Conservation (phyloP, 92 coral and sea anemone genomes). For the Paragorgia papillata region DNA sequence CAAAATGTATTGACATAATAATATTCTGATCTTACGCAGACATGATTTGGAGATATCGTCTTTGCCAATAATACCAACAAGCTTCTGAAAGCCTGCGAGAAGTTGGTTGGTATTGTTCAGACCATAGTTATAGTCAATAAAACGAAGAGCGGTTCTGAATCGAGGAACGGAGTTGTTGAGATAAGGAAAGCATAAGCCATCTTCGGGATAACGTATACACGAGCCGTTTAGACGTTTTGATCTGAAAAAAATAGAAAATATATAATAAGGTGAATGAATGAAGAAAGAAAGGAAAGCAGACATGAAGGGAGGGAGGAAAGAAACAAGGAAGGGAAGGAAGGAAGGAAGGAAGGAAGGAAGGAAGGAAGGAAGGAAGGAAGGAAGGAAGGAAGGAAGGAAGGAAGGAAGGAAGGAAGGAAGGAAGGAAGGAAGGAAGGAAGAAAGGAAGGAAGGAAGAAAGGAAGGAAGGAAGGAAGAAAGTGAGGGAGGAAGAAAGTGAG, state of each 20-base stretch:
- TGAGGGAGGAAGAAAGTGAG: no score
- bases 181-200: conserved; percentile 52
- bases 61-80: conserved; percentile 47
- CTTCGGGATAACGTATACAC: conserved; percentile 66
- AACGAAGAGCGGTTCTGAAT: conserved; percentile 64
- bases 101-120: conserved; percentile 61
- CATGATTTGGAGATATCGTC: conserved; percentile 49
- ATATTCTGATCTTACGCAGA: conserved; percentile 50
- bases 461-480: no score
- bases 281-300: background rate
- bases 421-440: no score
- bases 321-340: no score
- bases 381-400: no score
- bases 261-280: background rate
- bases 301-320: background rate
- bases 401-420: no score
- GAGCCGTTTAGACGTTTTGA: conserved; percentile 62
- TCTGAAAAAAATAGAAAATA: background rate
- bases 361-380: no score
- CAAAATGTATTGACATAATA: conserved; percentile 85
- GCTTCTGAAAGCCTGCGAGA: conserved; percentile 14
- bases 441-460: no score
- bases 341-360: no score
- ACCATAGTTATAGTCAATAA: conserved; percentile 83
- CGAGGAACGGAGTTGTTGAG: conserved; percentile 67